These are phyloP conservation scores for Rana temporaria DNA, from an alignment of 2,113 vertebrate species.

Conservation along the genomic window DNA sequence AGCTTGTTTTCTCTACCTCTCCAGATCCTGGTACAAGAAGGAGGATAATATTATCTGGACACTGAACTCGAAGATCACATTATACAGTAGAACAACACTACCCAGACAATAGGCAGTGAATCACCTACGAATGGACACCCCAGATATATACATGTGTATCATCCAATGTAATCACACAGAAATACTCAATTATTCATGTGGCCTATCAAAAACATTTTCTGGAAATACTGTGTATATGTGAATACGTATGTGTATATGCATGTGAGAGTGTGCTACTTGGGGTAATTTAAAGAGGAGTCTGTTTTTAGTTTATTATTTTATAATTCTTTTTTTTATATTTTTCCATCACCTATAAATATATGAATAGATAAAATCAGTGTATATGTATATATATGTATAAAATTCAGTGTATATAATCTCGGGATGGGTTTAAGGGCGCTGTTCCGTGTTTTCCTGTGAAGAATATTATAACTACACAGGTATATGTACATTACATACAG, in stretches of 20 bases:
- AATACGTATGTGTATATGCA: constrained; percentile 44
- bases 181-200: constrained; percentile 18
- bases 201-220: constrained; percentile 15
- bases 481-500: constrained; percentile 73
- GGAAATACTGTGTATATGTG: constrained; percentile 19
- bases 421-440: constrained; percentile 38
- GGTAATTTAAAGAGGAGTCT: constrained; percentile 42
- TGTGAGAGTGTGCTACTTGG: constrained; percentile 49
- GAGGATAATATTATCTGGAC: background rate
- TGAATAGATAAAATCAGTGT: constrained; percentile 53
- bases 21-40: background rate
- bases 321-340: constrained; percentile 58
- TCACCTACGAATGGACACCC: background rate
- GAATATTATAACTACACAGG: constrained; percentile 71
- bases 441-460: constrained; percentile 51
- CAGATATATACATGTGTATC: background rate
- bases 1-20: constrained; percentile 36
- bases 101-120: background rate
- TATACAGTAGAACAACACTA: background rate
- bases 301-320: constrained; percentile 51
- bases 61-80: background rate
- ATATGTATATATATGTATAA: constrained; percentile 58
- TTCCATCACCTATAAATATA: constrained; percentile 58
- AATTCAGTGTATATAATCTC: constrained; percentile 50
- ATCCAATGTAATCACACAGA: background rate